Evolutionary conservation across 2,888 invertebrate genomes (phyloP), one percentile per base, ranked within the genome.

Genomic region (Hirudinaria manillensis): DNA sequence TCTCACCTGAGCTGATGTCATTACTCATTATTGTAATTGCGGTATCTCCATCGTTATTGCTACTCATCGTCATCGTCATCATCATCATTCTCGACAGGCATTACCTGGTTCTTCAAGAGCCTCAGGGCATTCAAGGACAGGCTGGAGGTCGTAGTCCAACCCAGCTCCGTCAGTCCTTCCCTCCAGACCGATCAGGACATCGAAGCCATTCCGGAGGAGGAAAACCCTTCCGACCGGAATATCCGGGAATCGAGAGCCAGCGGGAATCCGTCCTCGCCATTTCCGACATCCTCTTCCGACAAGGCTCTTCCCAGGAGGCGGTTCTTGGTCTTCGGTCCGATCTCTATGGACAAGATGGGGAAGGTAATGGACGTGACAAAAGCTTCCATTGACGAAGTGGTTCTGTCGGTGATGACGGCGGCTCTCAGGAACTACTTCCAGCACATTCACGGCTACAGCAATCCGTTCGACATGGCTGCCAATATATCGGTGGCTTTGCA

Each of bases 301-400:
- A 29, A 61, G 19, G 10, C 61, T 29, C 61, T 61, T 7, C 29
- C 61, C 1, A 61, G 13, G 36, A 56, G 73, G 21, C 32, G n/a
- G 21, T 24, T 65, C 32, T 13, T 73, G 3, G 65, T 73, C 3
- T 61, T 29, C 19, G 73, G 65, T 10, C 73, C 73, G 16, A 65
- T 73, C 2, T 65, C 73, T 34, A 3, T 73, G 38, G 21, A 56
- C 21, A 24, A 10, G 3, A 10, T 73, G 34, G 34, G n/a, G 1
- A 21, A n/a, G 21, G 16, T 88, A 73, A 88, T 88, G 79, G 87
- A 88, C 80, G 88, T 89, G 51, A 88, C 88, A 73, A 81, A 88
- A 53, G 87, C 87, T 74, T 86, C 87, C 1, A 82, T 88, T 67
- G 88, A 88, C 79, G 88, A 88, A 80, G 87, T 89, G 10, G 83